Percentiles rank a stretch among this genome's conserved stretches.
Evolutionary conservation across 2,888 invertebrate genomes (phyloP).

Genomic region (Dryomyza anilis): DNA sequence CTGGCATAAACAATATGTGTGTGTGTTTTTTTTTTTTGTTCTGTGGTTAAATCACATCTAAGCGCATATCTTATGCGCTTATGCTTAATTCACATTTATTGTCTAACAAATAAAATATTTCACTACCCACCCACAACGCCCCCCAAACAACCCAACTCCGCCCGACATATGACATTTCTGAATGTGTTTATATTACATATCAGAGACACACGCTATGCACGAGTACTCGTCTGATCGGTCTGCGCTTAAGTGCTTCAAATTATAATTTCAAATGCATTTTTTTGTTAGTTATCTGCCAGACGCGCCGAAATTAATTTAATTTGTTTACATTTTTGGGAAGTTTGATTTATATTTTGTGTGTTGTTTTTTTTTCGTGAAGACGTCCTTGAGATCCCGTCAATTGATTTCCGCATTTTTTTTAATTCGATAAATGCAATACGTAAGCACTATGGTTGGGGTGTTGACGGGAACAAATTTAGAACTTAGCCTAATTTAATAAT

Average conservation of each 20-base stretch:
- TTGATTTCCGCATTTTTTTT: conserved; percentile 55
- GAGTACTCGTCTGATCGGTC: conserved; percentile 4
- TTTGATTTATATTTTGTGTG: background rate
- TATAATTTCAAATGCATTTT: conserved; percentile 18
- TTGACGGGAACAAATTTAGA: too few species aligned
- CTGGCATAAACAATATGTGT: too few species aligned
- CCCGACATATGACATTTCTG: too few species aligned
- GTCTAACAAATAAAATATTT: too few species aligned
- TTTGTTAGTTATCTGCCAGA: background rate
- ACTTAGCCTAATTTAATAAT: too few species aligned
- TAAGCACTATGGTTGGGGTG: background rate
- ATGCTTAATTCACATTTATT: too few species aligned
- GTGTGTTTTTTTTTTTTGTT: too few species aligned
- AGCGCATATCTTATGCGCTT: too few species aligned
- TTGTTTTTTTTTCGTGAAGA: conserved; percentile 24
- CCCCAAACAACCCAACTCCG: too few species aligned
- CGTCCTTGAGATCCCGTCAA: conserved; percentile 57
- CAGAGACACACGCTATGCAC: conserved; percentile 10
- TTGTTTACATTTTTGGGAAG: background rate
- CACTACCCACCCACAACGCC: too few species aligned
- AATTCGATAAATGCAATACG: conserved; percentile 19
- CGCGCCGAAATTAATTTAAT: conserved; percentile 7
- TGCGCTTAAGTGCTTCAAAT: conserved; percentile 5
- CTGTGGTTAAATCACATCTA: too few species aligned
- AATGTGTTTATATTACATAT: too few species aligned